Evolutionary conservation across 92 coral and sea anemone species (phyloP).

Genomic region (Bergia puertoricense): DNA sequence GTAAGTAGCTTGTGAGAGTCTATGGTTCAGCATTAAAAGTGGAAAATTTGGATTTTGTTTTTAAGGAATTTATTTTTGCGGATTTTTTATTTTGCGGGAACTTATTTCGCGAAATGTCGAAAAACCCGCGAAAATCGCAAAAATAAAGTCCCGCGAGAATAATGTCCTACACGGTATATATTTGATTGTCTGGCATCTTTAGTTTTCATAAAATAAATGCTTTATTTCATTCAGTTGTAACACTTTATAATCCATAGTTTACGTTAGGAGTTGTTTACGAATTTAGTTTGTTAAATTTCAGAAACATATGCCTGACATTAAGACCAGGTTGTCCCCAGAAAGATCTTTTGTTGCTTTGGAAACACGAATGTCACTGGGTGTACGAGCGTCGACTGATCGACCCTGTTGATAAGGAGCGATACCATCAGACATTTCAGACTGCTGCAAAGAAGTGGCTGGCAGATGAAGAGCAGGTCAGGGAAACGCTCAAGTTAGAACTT

Average conservation of each 20-base stretch:
- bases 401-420: constrained; percentile 93
- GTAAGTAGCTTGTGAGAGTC: too few species aligned
- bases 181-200: too few species aligned
- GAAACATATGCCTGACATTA: constrained; percentile 92
- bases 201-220: too few species aligned
- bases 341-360: constrained; percentile 94
- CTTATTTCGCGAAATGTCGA: too few species aligned
- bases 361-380: constrained; percentile 98
- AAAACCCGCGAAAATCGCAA: too few species aligned
- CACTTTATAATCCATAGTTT: background rate
- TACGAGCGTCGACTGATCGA: constrained; percentile 95
- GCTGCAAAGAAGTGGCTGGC: constrained; percentile 91
- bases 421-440: constrained; percentile 88
- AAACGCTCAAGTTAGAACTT: background rate
- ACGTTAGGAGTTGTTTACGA: background rate
- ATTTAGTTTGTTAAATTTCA: constrained; percentile 12
- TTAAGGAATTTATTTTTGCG: too few species aligned
- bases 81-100: too few species aligned
- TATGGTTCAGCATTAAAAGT: too few species aligned
- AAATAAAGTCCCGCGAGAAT: too few species aligned
- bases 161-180: too few species aligned
- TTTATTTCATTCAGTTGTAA: too few species aligned
- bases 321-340: constrained; percentile 89
- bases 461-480: constrained; percentile 85
- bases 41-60: too few species aligned